Conservation (phyloP, 2,113 vertebrate genomes). For the Salvelinus alpinus region DNA sequence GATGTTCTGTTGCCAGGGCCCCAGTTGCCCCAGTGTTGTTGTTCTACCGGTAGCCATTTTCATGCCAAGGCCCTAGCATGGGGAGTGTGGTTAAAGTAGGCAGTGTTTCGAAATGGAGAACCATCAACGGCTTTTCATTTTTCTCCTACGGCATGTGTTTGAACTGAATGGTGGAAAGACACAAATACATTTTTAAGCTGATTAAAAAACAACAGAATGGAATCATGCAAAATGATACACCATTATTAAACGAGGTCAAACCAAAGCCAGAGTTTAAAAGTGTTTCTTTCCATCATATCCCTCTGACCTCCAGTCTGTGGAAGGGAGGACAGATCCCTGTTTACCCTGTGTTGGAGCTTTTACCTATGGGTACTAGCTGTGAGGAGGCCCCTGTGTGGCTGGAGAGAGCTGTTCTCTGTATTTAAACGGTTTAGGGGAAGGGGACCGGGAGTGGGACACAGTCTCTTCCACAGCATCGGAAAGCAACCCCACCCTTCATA, state of each 20-base stretch:
- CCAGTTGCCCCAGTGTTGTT: not conserved
- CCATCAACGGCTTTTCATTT: slow-evolving; percentile 65
- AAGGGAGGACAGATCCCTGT: slow-evolving; percentile 60
- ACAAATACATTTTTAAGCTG: slow-evolving; percentile 56
- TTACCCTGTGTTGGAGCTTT: slow-evolving; percentile 23
- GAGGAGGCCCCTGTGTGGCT: not conserved
- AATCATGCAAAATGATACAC: not conserved
- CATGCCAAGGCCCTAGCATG: slow-evolving; percentile 84
- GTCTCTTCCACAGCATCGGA: not conserved
- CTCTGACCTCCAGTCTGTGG: slow-evolving; percentile 31
- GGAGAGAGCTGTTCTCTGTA: not conserved
- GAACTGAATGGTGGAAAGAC: slow-evolving; percentile 78
- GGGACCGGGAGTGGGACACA: not conserved
- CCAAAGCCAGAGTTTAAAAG: not conserved
- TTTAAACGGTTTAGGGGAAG: not conserved
- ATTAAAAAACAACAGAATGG: not conserved
- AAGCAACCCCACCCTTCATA: not conserved
- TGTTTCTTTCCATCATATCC: slow-evolving; percentile 79
- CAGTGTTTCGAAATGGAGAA: slow-evolving; percentile 73
- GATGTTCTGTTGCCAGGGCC: no score
- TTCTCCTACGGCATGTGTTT: slow-evolving; percentile 75
- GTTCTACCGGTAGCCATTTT: slow-evolving; percentile 55
- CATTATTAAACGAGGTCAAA: not conserved
- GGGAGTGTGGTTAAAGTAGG: slow-evolving; percentile 77
- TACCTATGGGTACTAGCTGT: not conserved